phyloP scores from a whole-genome alignment of 2,113 vertebrate species.

The Scortum barcoo region DNA sequence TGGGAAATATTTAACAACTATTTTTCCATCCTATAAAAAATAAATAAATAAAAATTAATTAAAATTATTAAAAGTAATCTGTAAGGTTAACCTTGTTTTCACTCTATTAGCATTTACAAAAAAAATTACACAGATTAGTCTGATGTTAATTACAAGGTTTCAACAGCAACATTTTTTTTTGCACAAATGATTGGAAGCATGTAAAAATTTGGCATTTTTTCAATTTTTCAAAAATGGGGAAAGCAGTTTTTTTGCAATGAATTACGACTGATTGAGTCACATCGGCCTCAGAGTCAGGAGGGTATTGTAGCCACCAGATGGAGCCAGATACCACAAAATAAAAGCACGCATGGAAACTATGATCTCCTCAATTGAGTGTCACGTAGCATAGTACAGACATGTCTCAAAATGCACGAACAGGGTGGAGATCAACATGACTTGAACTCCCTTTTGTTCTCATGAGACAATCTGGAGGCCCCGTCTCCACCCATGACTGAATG shows the following conservation, averaged over 20 bases:
- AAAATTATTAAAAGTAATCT: background rate
- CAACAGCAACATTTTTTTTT: background rate
- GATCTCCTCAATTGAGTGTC: background rate
- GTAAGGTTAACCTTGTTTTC: background rate
- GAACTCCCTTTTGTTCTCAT: constrained; percentile 28
- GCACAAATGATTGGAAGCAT: background rate
- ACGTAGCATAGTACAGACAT: background rate
- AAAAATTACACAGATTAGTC: background rate
- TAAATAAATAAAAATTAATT: background rate
- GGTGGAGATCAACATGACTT: constrained; percentile 16
- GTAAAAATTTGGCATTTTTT: background rate
- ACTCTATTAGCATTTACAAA: background rate
- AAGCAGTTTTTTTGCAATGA: background rate
- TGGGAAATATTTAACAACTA: background rate
- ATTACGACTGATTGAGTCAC: background rate
- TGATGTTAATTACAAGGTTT: background rate
- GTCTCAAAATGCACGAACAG: constrained; percentile 52
- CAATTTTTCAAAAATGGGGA: background rate
- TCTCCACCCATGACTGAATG: constrained; percentile 17
- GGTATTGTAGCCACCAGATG: constrained; percentile 73
- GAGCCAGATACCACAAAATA: constrained; percentile 64
- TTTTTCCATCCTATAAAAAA: background rate
- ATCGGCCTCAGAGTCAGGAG: background rate
- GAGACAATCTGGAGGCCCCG: background rate
- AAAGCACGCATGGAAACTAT: constrained; percentile 20